Conservation (phyloP, 64 coral and sea anemone genomes). For the Pocillopora damicornis region DNA sequence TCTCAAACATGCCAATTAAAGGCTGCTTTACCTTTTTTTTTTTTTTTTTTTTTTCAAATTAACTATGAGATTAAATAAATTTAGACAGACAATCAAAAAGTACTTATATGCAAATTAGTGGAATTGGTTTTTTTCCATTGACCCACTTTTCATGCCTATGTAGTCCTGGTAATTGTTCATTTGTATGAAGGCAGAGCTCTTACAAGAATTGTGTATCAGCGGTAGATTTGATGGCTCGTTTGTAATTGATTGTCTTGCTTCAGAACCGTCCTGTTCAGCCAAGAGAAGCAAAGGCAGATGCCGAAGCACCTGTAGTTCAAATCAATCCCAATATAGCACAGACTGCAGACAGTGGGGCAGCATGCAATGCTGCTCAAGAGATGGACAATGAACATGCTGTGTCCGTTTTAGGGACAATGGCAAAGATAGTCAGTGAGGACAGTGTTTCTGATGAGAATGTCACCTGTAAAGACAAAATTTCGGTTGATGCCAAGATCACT, state of each 20-base stretch:
- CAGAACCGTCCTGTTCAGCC: conserved; percentile 22
- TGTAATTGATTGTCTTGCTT: background rate
- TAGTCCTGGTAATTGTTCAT: no score
- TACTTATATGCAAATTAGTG: no score
- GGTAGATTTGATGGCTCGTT: no score
- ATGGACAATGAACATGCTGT: background rate
- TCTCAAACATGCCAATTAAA: no score
- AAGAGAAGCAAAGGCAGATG: background rate
- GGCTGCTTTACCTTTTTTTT: no score
- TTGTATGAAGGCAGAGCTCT: no score
- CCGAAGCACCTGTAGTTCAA: background rate
- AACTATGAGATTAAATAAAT: no score
- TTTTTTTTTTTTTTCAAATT: no score
- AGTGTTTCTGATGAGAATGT: background rate
- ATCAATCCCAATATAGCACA: background rate
- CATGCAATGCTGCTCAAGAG: background rate
- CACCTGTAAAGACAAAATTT: background rate
- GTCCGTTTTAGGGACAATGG: background rate
- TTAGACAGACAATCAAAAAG: no score
- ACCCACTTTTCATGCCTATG: no score
- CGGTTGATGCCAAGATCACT: background rate
- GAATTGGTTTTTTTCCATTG: no score
- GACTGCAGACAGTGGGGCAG: background rate
- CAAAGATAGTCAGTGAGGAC: background rate
- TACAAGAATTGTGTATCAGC: no score